Evolutionary conservation across 2,888 invertebrate species (phyloP).

Genomic region (Drosophila lacicola): DNA sequence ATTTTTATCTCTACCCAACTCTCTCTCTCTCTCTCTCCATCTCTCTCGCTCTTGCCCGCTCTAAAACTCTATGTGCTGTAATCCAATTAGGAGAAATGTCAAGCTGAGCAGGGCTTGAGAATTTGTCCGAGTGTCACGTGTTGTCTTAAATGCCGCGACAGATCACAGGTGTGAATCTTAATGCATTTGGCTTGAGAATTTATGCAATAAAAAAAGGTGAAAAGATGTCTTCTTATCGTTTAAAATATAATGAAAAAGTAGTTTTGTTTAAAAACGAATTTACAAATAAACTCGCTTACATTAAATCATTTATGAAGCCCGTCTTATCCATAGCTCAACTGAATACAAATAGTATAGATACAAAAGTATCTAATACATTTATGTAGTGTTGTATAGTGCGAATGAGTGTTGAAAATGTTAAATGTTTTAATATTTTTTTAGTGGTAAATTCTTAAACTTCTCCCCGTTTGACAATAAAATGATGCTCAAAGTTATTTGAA

Average conservation of each 20-base stretch:
- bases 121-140: slow-evolving; percentile 61
- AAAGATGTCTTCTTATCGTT: neutral
- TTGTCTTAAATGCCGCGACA: slow-evolving; percentile 47
- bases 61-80: slow-evolving; percentile 38
- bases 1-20: slow-evolving; percentile 28
- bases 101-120: slow-evolving; percentile 48
- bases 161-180: slow-evolving; percentile 51
- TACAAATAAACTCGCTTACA: neutral
- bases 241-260: no score
- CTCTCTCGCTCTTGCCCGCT: slow-evolving; percentile 6
- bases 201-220: slow-evolving; percentile 10
- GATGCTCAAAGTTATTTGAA: no score
- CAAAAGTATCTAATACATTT: no score
- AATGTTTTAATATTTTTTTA: no score
- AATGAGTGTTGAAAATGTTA: no score
- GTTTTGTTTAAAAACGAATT: no score
- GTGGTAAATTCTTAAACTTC: no score
- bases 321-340: no score
- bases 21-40: neutral
- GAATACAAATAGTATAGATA: no score
- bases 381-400: no score
- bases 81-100: slow-evolving; percentile 78
- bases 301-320: no score
- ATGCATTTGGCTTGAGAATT: slow-evolving; percentile 34
- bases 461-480: no score